Evolutionary conservation across 1,140 invertebrate species (phyloP).

Genomic region (Lepidurus apus): DNA sequence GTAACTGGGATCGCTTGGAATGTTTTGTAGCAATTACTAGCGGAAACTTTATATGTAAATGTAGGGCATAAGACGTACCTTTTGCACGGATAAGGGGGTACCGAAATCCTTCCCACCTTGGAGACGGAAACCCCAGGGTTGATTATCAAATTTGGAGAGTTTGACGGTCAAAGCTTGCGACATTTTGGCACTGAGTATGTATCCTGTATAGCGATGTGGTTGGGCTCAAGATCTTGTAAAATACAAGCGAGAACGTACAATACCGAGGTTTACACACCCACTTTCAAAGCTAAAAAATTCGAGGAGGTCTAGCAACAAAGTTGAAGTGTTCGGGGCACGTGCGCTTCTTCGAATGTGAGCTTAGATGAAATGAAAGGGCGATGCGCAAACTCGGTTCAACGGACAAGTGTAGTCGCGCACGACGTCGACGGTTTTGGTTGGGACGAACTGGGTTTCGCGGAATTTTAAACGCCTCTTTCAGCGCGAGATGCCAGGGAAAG

Average conservation of each 20-base stretch:
- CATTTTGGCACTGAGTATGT: conserved; percentile 49
- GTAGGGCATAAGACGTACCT: conserved; percentile 59
- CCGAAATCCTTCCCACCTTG: conserved; percentile 92
- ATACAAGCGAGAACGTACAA: not conserved
- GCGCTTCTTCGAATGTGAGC: conserved; percentile 6
- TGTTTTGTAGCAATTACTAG: not conserved
- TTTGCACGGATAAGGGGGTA: conserved; percentile 81
- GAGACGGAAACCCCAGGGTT: conserved; percentile 86
- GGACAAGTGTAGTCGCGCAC: not conserved
- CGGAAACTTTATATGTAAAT: not conserved
- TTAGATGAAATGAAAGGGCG: not conserved
- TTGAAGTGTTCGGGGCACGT: conserved; percentile 20
- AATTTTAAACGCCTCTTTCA: not conserved
- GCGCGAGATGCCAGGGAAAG: not conserved
- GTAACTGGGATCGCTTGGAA: not conserved
- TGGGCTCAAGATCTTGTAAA: not conserved
- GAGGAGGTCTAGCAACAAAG: conserved; percentile 2
- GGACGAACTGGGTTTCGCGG: not conserved
- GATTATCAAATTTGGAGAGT: conserved; percentile 69
- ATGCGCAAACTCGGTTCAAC: not conserved
- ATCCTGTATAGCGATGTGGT: not conserved
- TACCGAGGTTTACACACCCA: not conserved
- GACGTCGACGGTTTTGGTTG: not conserved
- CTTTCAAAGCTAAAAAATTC: conserved; percentile 6
- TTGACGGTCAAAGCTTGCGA: conserved; percentile 79